Conservation (phyloP, 2,113 vertebrate genomes). For the Alexandromys fortis region DNA sequence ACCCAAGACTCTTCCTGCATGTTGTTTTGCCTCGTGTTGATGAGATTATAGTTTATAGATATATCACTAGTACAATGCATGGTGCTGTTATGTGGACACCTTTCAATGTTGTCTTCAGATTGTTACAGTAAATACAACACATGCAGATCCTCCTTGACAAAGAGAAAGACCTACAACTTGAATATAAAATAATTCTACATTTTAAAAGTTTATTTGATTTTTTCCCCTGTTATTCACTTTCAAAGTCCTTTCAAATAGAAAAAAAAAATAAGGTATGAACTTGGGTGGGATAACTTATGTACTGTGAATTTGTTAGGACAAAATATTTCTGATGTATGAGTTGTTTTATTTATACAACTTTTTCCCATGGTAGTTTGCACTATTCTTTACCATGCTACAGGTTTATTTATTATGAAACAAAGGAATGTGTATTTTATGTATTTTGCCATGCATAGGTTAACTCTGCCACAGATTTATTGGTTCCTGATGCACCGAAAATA, state of each 20-base stretch:
- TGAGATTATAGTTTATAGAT: slow-evolving; percentile 85
- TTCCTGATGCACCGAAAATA: slow-evolving; percentile 82
- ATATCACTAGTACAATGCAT: slow-evolving; percentile 92
- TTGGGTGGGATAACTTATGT: slow-evolving; percentile 86
- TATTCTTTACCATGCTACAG: slow-evolving; percentile 86
- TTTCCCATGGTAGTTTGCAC: slow-evolving; percentile 88
- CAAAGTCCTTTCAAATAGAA: slow-evolving; percentile 83
- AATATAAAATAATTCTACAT: slow-evolving; percentile 84
- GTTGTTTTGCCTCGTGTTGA: slow-evolving; percentile 88
- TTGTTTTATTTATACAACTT: slow-evolving; percentile 88
- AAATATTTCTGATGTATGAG: slow-evolving; percentile 85
- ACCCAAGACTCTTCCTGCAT: slow-evolving; percentile 91
- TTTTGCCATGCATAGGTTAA: slow-evolving; percentile 82
- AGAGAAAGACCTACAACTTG: slow-evolving; percentile 85
- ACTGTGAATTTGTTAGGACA: slow-evolving; percentile 83
- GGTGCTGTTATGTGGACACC: slow-evolving; percentile 90
- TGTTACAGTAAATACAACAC: slow-evolving; percentile 80
- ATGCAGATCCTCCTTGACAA: slow-evolving; percentile 80
- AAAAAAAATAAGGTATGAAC: slow-evolving; percentile 79
- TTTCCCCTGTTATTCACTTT: slow-evolving; percentile 77
- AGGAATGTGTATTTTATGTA: slow-evolving; percentile 86
- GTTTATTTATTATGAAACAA: slow-evolving; percentile 87
- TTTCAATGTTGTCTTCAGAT: slow-evolving; percentile 85
- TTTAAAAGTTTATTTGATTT: slow-evolving; percentile 82
- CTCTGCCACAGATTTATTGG: slow-evolving; percentile 82